Base-by-base conservation (phyloP, 2,888 invertebrate species). In the Cremastobaeus sp. region DNA sequence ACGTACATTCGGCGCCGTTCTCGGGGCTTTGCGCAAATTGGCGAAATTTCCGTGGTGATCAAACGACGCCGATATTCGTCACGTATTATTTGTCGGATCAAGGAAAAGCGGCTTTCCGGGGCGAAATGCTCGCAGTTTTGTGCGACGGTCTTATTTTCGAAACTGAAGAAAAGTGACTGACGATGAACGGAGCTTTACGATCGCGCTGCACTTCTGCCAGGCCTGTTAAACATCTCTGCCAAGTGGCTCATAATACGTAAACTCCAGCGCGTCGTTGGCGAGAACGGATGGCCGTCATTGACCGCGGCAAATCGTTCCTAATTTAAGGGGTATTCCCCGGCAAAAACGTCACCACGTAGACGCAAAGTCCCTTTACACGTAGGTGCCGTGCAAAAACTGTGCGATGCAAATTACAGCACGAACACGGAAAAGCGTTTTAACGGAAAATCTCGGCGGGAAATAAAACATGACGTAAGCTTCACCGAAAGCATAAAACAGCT, bases 221-320 rank as follows among this genome's bases (percentile, higher is more conserved):
- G 25, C 57, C 64, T 64, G 73, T 68, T 73, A 74, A 73, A 64
- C 66, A 59, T 64, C 74, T 57, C 54, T 74, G 74, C 74, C 74
- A 74, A 74, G 64, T 74, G 34, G 52, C 64, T 69, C 69, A 59
- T 74, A 74, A 74, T 59, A 74, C 52, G 69, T 59, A 62, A 69
- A 52, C 54, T 41, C 59, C 28, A 50, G 60, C 50, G 18, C 65
- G 74, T 74, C 69, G 54, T 55, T 70, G 37, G 48, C 37, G 69
- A 52, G 54, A 74, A 47, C 54, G 64, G 54, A 69, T 59, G 55
- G 69, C 64, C 68, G 64, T 73, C 66, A 70, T 65, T 74, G 74
- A 66, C 60, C 60, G 60, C 74, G 55, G 48, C 64, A 76, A 78
- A 81, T 80, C 78, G 77, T 59, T 77, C 77, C 77, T 78, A 79